phyloP scores from a whole-genome alignment of 2,888 invertebrate genomes.

The Chrysolina haemoptera region DNA sequence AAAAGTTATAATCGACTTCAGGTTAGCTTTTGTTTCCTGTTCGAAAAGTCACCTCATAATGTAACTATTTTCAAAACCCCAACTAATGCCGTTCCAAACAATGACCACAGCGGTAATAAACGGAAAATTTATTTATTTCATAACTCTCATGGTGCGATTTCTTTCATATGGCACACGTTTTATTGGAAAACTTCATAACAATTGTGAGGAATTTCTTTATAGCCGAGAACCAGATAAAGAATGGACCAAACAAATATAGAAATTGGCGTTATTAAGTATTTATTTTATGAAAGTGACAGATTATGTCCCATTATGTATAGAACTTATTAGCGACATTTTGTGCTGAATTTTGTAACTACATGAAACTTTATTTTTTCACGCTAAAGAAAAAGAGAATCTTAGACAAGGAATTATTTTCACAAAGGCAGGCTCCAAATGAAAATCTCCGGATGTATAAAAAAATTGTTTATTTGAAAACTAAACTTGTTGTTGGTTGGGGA shows the following conservation, averaged over 20 bases:
- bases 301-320: too few relatives aligned
- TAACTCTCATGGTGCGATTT: background rate
- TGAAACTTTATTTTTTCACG: too few relatives aligned
- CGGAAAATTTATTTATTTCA: background rate
- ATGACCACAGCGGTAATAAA: background rate
- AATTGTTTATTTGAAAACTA: too few relatives aligned
- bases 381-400: too few relatives aligned
- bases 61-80: background rate
- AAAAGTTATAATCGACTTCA: background rate
- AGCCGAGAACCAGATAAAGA: background rate
- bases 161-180: background rate
- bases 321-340: too few relatives aligned
- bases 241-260: background rate
- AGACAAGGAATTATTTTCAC: too few relatives aligned
- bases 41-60: background rate
- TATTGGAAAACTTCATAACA: slow-evolving; percentile 1
- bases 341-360: too few relatives aligned
- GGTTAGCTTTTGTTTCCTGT: background rate
- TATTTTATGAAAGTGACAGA: too few relatives aligned
- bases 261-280: too few relatives aligned
- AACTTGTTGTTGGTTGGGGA: too few relatives aligned
- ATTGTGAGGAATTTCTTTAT: slow-evolving; percentile 2
- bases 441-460: too few relatives aligned
- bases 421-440: too few relatives aligned
- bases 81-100: background rate